These are phyloP conservation scores for Crotophaga sulcirostris DNA, from an alignment of 2,113 vertebrate genomes.

Conservation along the genomic window DNA sequence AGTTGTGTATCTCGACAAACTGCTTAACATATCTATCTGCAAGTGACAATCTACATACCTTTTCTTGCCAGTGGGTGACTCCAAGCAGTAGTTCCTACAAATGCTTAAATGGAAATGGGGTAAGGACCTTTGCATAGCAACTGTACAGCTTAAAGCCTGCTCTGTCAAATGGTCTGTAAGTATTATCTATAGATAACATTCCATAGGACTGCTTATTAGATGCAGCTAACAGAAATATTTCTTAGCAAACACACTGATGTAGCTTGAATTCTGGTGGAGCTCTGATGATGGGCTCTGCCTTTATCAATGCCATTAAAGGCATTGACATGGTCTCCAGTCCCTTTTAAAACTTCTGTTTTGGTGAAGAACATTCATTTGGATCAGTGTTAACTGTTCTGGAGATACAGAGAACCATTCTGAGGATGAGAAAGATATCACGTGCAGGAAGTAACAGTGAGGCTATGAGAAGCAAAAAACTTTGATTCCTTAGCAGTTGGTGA, in stretches of 20 bases:
- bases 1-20: not conserved
- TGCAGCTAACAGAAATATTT: not conserved
- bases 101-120: not conserved
- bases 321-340: not conserved
- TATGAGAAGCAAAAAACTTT: not conserved
- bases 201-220: not conserved
- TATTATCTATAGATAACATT: slow-evolving; percentile 7
- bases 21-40: not conserved
- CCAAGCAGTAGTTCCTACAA: not conserved
- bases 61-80: not conserved
- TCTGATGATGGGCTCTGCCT: not conserved
- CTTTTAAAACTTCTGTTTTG: not conserved
- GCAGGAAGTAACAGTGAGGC: not conserved
- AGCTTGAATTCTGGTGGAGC: not conserved
- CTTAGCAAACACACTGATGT: not conserved
- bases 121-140: not conserved
- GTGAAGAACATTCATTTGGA: not conserved
- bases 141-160: not conserved
- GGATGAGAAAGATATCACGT: not conserved
- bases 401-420: not conserved
- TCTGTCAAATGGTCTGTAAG: not conserved
- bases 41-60: not conserved
- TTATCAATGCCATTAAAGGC: not conserved
- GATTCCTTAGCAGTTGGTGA: not conserved
- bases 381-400: not conserved